These are phyloP conservation scores for Erpetoichthys calabaricus DNA, from an alignment of 2,797 vertebrate genomes.

Conservation along the genomic window DNA sequence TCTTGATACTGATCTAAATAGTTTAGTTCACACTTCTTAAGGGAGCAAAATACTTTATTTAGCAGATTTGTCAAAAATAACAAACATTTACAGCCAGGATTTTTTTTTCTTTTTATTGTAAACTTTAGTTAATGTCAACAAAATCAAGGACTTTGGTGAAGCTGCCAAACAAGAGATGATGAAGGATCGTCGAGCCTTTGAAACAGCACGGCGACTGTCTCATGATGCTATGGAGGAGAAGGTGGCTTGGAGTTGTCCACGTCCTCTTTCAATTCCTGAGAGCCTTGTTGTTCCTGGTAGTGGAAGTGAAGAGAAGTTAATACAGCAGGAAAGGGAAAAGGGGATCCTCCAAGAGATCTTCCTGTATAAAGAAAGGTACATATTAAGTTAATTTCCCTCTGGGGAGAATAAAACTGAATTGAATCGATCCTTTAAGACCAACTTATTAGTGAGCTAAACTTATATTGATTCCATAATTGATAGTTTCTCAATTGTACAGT, in stretches of 20 bases:
- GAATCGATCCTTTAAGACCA: too few relatives aligned
- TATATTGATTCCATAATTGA: too few relatives aligned
- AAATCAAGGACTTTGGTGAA: conserved; percentile 90
- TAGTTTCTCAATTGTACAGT: too few relatives aligned
- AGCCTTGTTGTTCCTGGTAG: conserved; percentile 60
- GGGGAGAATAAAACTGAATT: too few relatives aligned
- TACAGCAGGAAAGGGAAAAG: conserved; percentile 80
- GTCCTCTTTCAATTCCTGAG: conserved; percentile 47
- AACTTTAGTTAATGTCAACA: conserved; percentile 80
- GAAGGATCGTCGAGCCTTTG: conserved; percentile 83
- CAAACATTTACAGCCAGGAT: too few relatives aligned
- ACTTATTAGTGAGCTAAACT: too few relatives aligned
- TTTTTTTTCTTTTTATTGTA: too few relatives aligned
- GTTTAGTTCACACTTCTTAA: too few relatives aligned
- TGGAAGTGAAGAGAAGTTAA: conserved; percentile 72
- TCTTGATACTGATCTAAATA: too few relatives aligned
- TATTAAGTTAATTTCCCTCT: not conserved
- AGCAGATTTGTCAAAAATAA: not conserved
- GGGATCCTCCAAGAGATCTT: conserved; percentile 91
- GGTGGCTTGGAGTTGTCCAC: conserved; percentile 66
- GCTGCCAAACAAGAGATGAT: conserved; percentile 84
- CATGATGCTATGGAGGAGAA: conserved; percentile 89
- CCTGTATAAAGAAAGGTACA: conserved; percentile 78
- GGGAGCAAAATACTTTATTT: too few relatives aligned
- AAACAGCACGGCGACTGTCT: conserved; percentile 77